These are phyloP conservation scores for Dione vanillae DNA, from an alignment of 2,888 invertebrate genomes.

Conservation along the genomic window DNA sequence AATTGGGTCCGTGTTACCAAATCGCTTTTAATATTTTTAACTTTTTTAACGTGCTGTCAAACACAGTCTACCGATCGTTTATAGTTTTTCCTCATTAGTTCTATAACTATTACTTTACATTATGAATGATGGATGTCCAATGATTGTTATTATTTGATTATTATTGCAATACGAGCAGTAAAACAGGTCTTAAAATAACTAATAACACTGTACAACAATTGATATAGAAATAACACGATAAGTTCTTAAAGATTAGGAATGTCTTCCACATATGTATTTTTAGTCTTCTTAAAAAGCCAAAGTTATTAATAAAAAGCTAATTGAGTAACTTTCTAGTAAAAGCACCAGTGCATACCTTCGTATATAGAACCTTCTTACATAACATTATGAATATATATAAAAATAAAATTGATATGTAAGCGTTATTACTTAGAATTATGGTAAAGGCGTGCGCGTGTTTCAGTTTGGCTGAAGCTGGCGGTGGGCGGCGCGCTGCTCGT, in stretches of 20 bases:
- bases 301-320: neutral
- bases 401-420: neutral
- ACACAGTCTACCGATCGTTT: neutral
- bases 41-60: neutral
- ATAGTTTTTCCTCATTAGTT: neutral
- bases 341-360: neutral
- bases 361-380: neutral
- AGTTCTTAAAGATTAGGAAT: neutral
- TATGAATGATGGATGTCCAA: no score
- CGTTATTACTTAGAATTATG: constrained; percentile 41
- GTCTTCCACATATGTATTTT: no score
- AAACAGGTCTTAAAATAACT: no score
- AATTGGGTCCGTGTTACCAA: constrained; percentile 13
- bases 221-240: neutral
- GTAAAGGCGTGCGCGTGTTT: constrained; percentile 77
- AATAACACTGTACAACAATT: no score
- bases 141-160: no score
- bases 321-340: no score
- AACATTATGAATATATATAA: neutral
- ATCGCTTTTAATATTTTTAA: constrained; percentile 12
- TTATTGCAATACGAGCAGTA: no score
- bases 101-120: neutral
- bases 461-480: constrained; percentile 94
- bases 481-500: constrained; percentile 93
- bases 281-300: neutral